Percentiles rank a stretch among this genome's conserved stretches.
Conservation (phyloP, 2,113 vertebrate species). For the Takifugu bimaculatus region DNA sequence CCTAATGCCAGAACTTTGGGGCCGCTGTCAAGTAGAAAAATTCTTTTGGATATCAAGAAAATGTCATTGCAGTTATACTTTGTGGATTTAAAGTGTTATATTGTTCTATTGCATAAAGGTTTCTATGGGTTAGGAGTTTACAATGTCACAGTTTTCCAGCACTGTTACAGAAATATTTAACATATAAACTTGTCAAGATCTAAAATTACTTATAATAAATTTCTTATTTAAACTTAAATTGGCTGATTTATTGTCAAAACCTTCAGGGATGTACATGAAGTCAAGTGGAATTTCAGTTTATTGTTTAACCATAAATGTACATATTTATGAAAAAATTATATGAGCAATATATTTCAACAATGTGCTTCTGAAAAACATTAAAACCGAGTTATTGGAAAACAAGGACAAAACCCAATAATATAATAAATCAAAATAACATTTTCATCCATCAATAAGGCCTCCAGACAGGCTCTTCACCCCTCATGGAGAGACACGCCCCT, state of each 20-base stretch:
- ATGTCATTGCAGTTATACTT: no score
- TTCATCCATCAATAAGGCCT: conserved; percentile 55
- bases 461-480: conserved; percentile 68
- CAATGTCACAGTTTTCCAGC: no score
- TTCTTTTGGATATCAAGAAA: no score
- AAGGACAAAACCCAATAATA: not conserved
- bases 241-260: not conserved
- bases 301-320: not conserved
- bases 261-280: not conserved
- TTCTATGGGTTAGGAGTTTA: no score
- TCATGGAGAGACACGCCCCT: conserved; percentile 49
- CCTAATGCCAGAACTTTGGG: not conserved
- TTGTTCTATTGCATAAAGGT: no score
- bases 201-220: not conserved
- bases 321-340: not conserved
- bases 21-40: no score
- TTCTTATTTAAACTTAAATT: not conserved
- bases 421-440: not conserved
- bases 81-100: no score
- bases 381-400: not conserved
- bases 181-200: not conserved
- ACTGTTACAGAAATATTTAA: not conserved
- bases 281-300: not conserved
- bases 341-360: not conserved
- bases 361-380: not conserved